A percentile compares a stretch with the other conserved stretches of the same genome.
Evolutionary conservation across 2,888 invertebrate genomes (phyloP).

Genomic region (Dolomedes plantarius): DNA sequence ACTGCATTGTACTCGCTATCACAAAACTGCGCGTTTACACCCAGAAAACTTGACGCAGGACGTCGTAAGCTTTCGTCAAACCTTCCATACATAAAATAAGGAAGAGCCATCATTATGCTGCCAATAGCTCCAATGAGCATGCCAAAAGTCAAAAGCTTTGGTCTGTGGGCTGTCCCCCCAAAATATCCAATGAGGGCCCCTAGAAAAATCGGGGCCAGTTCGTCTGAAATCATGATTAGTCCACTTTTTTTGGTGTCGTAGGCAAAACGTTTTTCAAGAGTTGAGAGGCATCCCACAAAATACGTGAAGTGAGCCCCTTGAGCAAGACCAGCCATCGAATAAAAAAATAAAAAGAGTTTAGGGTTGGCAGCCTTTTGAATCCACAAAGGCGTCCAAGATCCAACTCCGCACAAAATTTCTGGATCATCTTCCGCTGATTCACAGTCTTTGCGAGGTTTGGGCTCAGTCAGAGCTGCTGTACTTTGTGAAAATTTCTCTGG

Average conservation of each 20-base stretch:
- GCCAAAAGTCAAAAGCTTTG: constrained; percentile 66
- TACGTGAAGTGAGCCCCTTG: constrained; percentile 73
- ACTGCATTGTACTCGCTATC: constrained; percentile 32
- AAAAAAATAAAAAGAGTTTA: constrained; percentile 56
- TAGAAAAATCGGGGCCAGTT: constrained; percentile 59
- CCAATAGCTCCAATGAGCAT: constrained; percentile 54
- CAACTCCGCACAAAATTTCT: constrained; percentile 66
- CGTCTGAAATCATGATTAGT: constrained; percentile 72
- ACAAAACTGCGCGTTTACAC: constrained; percentile 57
- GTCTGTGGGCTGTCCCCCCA: constrained; percentile 68
- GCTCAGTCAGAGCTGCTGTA: constrained; percentile 36
- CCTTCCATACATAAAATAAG: constrained; percentile 68
- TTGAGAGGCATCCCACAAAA: constrained; percentile 68
- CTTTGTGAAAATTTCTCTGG: constrained; percentile 51
- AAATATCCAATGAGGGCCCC: constrained; percentile 72
- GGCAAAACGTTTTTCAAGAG: constrained; percentile 73
- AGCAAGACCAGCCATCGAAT: constrained; percentile 64
- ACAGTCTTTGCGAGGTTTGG: not conserved
- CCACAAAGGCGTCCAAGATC: constrained; percentile 72
- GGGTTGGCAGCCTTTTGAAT: constrained; percentile 72
- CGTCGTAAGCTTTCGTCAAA: constrained; percentile 5
- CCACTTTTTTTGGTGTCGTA: constrained; percentile 72
- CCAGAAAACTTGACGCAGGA: constrained; percentile 20
- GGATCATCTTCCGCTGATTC: constrained; percentile 19
- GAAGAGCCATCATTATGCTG: constrained; percentile 61